Evolutionary conservation across 2,797 vertebrate species (phyloP), one percentile per base, ranked within the genome.

Genomic region (Alosa sapidissima): DNA sequence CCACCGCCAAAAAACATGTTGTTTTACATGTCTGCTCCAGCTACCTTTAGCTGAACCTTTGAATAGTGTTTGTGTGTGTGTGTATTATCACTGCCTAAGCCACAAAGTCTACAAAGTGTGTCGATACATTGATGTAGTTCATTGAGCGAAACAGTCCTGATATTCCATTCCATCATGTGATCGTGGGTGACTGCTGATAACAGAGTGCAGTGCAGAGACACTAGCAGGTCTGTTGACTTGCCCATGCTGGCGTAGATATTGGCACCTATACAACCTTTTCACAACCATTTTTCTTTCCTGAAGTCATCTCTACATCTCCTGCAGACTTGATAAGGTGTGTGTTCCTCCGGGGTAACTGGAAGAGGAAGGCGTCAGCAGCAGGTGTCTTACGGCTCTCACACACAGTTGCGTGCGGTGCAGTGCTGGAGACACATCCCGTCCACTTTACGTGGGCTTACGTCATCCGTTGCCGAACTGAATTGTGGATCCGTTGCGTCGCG

Each of bases 41-140:
- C 72, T 78, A 78, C 72, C 72, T 78, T 28, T 78, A 21, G 14
- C 47, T 78, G 72, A 78, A 78, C 72, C 41, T 47, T 19, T 78
- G 16, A 16, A 19, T 78, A 7, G 41, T 78, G 41, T n/a, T 78
- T 45, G 19, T 78, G 72, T 45, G 36, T 47, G 72, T 47, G 72
- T 47, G 36, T 78, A 6, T 78, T 78, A 45, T 45, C 41, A 47
- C 36, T 19, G 1, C 36, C 19, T 11, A 21, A 3, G 14, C 72
- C 41, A 78, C 72, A 47, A 47, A 21, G 72, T 78, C 36, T 78
- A 78, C 72, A 78, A 1, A 47, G 68, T 78, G 41, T 47, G 14
- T 21, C 21, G 72, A 45, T 21, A 47, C 11, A 78, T 45, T 8
- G 45, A 16, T 78, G 72, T 78, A 21, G 36, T 45, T 78, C 19